Evolutionary conservation across 2,797 vertebrate species (phyloP).

Genomic region (Chelon labrosus): DNA sequence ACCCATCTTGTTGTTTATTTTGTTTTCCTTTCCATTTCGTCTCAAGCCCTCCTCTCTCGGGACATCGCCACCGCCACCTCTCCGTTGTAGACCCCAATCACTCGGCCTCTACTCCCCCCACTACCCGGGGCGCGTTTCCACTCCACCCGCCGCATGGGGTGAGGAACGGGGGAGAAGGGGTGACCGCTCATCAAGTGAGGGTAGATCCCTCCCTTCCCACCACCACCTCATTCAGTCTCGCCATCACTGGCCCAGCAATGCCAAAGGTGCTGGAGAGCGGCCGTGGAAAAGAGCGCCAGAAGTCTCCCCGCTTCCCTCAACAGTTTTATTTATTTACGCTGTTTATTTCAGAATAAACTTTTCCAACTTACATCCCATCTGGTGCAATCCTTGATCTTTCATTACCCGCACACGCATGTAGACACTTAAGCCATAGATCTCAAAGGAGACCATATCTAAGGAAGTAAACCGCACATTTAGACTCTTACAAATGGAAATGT

Average conservation of each 20-base stretch:
- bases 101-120: conserved; percentile 59
- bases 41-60: conserved; percentile 63
- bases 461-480: background rate
- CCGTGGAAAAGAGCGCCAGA: conserved; percentile 75
- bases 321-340: conserved; percentile 84
- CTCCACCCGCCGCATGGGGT: conserved; percentile 71
- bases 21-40: conserved; percentile 75
- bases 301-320: conserved; percentile 74
- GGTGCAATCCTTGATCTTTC: conserved; percentile 72
- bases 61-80: conserved; percentile 49
- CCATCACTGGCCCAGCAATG: conserved; percentile 80
- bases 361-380: conserved; percentile 82
- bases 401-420: conserved; percentile 44
- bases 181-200: conserved; percentile 87
- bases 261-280: conserved; percentile 83
- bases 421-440: background rate
- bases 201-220: conserved; percentile 83
- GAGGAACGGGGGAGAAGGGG: conserved; percentile 84
- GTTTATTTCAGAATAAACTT: conserved; percentile 88
- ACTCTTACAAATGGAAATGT: too few relatives aligned
- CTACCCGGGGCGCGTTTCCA: conserved; percentile 68
- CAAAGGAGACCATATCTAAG: background rate
- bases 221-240: conserved; percentile 81
- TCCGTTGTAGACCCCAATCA: conserved; percentile 59
- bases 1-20: conserved; percentile 83